phyloP scores from a whole-genome alignment of 2,888 invertebrate species.

The Tetropium fuscum region DNA sequence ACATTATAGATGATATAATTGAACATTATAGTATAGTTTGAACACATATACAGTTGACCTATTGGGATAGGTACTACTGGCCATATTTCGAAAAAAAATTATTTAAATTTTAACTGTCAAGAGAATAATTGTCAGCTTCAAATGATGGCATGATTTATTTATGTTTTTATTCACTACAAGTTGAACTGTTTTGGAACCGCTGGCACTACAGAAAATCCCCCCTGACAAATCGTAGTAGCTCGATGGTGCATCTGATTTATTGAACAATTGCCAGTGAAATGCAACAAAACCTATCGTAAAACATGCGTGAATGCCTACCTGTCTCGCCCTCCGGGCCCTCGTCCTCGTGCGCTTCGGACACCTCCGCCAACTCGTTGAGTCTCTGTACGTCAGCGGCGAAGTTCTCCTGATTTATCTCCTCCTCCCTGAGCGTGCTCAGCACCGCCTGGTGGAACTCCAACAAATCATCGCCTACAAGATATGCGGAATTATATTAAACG shows the following conservation, averaged over 20 bases:
- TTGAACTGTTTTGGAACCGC: too few species aligned
- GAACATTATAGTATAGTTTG: too few species aligned
- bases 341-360: conserved; percentile 79
- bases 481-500: neutral
- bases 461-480: conserved; percentile 79
- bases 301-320: conserved; percentile 72
- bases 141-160: too few species aligned
- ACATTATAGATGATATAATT: too few species aligned
- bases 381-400: conserved; percentile 78
- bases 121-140: too few species aligned
- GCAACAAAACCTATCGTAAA: too few species aligned
- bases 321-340: conserved; percentile 72
- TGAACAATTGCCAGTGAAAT: conserved; percentile 33
- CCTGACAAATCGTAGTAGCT: too few species aligned
- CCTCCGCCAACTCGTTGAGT: conserved; percentile 77
- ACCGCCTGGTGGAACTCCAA: conserved; percentile 92
- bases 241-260: conserved; percentile 30
- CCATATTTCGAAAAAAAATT: neutral
- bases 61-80: neutral
- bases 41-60: too few species aligned
- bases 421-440: conserved; percentile 74
- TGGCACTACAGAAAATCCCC: too few species aligned
- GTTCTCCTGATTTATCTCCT: conserved; percentile 71
- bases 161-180: too few species aligned
- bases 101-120: too few species aligned